Conservation (phyloP, 1,140 invertebrate species). For the Heliconius himera region DNA sequence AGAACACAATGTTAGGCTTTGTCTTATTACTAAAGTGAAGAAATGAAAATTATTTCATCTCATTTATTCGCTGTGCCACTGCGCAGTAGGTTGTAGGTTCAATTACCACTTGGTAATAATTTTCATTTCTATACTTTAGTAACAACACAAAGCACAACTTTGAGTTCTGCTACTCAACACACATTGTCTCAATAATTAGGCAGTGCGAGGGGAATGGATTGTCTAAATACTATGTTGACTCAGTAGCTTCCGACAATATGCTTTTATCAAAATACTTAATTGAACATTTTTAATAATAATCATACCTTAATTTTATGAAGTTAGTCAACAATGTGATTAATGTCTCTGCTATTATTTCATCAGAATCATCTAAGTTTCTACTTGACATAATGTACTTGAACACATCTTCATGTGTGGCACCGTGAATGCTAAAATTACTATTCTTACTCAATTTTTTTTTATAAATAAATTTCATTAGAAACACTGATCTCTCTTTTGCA, state of each 20-base stretch:
- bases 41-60: neutral
- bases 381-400: constrained; percentile 40
- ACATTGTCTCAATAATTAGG: no score
- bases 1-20: no score
- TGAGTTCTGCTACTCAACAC: no score
- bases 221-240: no score
- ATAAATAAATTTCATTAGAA: constrained; percentile 60
- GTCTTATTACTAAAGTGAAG: no score
- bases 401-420: constrained; percentile 29
- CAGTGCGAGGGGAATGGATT: no score
- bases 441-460: constrained; percentile 32
- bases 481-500: constrained; percentile 55
- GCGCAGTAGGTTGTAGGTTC: no score
- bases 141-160: neutral
- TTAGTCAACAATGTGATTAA: constrained; percentile 57
- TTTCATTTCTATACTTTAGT: neutral
- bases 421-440: constrained; percentile 9
- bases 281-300: no score
- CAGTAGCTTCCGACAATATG: no score
- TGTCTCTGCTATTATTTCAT: constrained; percentile 44
- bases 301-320: constrained; percentile 64
- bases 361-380: constrained; percentile 26
- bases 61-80: no score
- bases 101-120: no score
- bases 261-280: no score